phyloP scores from a whole-genome alignment of 2,888 invertebrate genomes.

The Coremacera marginata region DNA sequence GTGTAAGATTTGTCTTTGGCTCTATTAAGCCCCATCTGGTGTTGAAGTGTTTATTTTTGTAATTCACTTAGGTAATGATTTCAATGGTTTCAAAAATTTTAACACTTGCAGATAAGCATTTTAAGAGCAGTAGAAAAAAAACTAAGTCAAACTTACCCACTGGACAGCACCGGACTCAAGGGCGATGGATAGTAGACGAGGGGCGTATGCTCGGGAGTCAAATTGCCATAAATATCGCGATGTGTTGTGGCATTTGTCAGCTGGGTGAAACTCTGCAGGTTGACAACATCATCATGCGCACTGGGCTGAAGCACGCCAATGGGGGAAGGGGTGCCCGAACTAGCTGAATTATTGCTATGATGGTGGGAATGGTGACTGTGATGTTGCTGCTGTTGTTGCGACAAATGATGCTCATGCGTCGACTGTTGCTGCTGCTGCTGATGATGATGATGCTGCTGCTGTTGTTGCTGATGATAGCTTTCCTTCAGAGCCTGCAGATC shows the following conservation, averaged over 20 bases:
- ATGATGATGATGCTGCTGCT: conserved; percentile 48
- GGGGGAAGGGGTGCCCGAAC: conserved; percentile 66
- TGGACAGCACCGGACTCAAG: conserved; percentile 61
- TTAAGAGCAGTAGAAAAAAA: not conserved
- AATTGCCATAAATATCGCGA: conserved; percentile 61
- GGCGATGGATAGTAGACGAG: conserved; percentile 58
- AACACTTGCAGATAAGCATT: too few relatives aligned
- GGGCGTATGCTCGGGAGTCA: conserved; percentile 61
- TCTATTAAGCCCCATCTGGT: too few relatives aligned
- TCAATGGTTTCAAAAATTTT: too few relatives aligned
- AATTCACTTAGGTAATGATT: too few relatives aligned
- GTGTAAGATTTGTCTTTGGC: too few relatives aligned
- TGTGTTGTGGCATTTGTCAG: conserved; percentile 62
- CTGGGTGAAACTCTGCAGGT: conserved; percentile 67
- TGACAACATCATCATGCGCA: conserved; percentile 55
- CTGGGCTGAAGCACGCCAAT: conserved; percentile 53
- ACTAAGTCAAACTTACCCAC: conserved; percentile 58
- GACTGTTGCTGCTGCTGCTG: conserved; percentile 46
- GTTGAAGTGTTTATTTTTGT: too few relatives aligned
- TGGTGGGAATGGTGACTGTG: conserved; percentile 45
- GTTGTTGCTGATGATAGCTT: conserved; percentile 49
- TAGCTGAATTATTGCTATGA: conserved; percentile 61
- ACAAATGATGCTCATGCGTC: conserved; percentile 43
- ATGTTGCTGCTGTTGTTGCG: conserved; percentile 48
- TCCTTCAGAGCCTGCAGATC: conserved; percentile 65